Evolutionary conservation across 2,797 vertebrate species (phyloP), one percentile per base, ranked within the genome.

Genomic region (Coluber constrictor): DNA sequence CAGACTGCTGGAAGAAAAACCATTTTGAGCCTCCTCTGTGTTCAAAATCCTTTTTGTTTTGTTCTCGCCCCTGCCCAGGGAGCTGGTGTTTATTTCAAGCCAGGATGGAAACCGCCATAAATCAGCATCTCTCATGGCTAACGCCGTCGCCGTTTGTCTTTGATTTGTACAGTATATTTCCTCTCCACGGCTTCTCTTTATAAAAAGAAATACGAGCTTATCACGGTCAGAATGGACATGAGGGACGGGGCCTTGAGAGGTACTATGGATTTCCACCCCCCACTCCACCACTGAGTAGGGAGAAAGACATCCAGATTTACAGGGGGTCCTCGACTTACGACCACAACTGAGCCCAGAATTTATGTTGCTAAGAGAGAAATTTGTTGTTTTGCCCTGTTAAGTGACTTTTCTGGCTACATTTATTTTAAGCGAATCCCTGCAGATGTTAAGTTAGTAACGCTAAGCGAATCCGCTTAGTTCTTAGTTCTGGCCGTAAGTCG

Each of bases 111-210:
- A 47, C 55, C 4, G 15, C 55, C 61, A 56, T 90, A 91, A 91
- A 92, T 92, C 93, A 74, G 11, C 61, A 27, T 92, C 57, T 59
- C 63, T 57, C 25, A 16, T 51, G 86, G 89, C 86, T 86, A 83
- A 83, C 23, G 59, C 70, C 59, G 70, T 57, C 92, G 63, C 89
- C 2, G 57, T 88, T 88, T 91, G 89, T 56, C 63, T 89, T 92
- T 57, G 88, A 92, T 93, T 91, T 91, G 74, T 57, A 90, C 59
- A 11, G 87, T 94, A 54, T 92, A 92, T 92, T 91, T 93, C 91
- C 92, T 74, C n/a, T 66, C 37, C 55, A 51, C 60, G 8, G 29
- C 89, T 91, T 90, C 47, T 60, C 88, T 91, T 92, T 86, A 91
- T 59, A 15, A 89, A 91, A 87, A 91, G 92, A 94, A 94, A 92